phyloP scores from a whole-genome alignment of 2,113 vertebrate species.

The Hyperoodon ampullatus region DNA sequence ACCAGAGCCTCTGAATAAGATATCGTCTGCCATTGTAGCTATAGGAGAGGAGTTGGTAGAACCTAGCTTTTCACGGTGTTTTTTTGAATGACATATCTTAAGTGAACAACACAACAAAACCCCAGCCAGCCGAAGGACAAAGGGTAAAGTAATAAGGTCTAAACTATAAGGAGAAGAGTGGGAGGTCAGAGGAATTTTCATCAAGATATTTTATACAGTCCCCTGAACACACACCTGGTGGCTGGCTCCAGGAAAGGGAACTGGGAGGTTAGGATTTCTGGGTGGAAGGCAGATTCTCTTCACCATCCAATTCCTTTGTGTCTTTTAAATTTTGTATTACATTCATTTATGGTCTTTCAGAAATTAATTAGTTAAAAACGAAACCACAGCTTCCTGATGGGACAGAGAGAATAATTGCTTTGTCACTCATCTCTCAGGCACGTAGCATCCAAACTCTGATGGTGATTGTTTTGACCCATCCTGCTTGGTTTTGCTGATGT shows the following conservation, averaged over 20 bases:
- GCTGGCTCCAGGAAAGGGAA: not conserved
- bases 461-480: not conserved
- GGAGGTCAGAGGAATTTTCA: not conserved
- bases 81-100: conserved; percentile 39
- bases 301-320: not conserved
- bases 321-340: not conserved
- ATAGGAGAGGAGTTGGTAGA: not conserved
- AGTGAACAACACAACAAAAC: not conserved
- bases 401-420: not conserved
- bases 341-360: conserved; percentile 12
- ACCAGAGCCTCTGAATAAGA: not conserved
- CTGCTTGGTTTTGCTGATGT: conserved; percentile 7
- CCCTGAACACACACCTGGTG: not conserved
- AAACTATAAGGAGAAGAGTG: not conserved
- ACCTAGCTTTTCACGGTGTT: not conserved
- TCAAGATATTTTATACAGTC: not conserved
- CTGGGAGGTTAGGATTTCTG: not conserved
- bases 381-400: not conserved
- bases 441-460: not conserved
- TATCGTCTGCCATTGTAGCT: not conserved
- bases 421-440: conserved; percentile 24
- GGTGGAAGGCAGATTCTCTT: not conserved
- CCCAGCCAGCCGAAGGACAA: not conserved
- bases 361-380: conserved; percentile 29
- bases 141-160: not conserved